Conservation (phyloP, 1,140 invertebrate species). For the Panagrolaimus sp. region DNA sequence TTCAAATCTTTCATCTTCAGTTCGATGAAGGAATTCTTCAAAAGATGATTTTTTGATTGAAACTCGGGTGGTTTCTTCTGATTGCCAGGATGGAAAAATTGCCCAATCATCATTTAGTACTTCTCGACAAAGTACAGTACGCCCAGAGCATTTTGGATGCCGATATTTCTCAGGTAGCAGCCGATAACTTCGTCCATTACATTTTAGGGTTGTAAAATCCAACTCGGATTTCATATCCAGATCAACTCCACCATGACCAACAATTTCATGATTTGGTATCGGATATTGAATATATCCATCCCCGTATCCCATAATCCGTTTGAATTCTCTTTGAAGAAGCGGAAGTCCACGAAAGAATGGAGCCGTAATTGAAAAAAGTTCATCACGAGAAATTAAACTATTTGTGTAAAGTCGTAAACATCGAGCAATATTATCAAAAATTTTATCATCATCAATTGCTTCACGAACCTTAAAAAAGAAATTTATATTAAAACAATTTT, state of each 20-base stretch:
- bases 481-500: neutral
- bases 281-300: neutral
- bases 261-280: neutral
- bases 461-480: neutral
- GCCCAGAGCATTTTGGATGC: neutral
- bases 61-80: neutral
- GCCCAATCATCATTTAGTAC: neutral
- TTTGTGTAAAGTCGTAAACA: neutral
- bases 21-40: conserved; percentile 5
- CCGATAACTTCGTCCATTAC: neutral
- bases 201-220: neutral
- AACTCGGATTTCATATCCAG: neutral
- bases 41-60: neutral
- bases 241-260: too few species aligned
- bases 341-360: neutral
- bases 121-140: neutral
- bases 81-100: conserved; percentile 10
- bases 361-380: neutral
- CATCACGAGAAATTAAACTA: neutral
- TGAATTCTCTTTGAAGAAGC: neutral
- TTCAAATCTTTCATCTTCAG: conserved; percentile 19
- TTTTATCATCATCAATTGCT: neutral
- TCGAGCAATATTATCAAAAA: conserved; percentile 6
- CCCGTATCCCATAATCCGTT: neutral
- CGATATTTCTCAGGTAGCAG: conserved; percentile 1